phyloP scores from a whole-genome alignment of 2,888 invertebrate species.

The Plutella xylostella region DNA sequence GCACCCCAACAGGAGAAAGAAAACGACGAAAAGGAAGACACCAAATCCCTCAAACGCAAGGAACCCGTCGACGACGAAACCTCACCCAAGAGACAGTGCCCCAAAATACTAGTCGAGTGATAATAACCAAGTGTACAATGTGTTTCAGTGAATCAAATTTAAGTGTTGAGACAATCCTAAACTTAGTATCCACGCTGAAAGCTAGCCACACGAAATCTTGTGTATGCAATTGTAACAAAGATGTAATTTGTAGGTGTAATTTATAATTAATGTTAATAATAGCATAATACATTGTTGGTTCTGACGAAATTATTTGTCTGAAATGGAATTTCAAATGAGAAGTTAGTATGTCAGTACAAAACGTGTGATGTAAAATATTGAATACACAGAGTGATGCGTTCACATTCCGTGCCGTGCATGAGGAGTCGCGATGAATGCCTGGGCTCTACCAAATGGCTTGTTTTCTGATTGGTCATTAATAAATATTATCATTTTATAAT shows the following conservation, averaged over 20 bases:
- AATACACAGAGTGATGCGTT: not conserved
- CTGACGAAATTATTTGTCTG: constrained; percentile 21
- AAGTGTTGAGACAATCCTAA: not conserved
- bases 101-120: constrained; percentile 45
- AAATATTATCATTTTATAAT: constrained; percentile 39
- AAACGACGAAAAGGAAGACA: constrained; percentile 24
- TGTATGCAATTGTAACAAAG: constrained; percentile 32
- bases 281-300: constrained; percentile 40
- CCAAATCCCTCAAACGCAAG: constrained; percentile 45
- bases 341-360: not conserved
- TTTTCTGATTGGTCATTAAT: constrained; percentile 50
- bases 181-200: not conserved
- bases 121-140: not conserved
- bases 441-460: constrained; percentile 60
- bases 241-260: constrained; percentile 25
- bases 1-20: not conserved
- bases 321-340: not conserved
- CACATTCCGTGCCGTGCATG: not conserved
- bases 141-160: not conserved
- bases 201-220: constrained; percentile 28
- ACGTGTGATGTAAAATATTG: not conserved
- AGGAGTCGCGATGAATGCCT: constrained; percentile 23
- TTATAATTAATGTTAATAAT: constrained; percentile 49
- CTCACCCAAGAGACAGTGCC: constrained; percentile 59
- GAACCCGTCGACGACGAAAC: constrained; percentile 44